phyloP scores from a whole-genome alignment of 1,140 invertebrate species.

The Mactra quadrangularis region DNA sequence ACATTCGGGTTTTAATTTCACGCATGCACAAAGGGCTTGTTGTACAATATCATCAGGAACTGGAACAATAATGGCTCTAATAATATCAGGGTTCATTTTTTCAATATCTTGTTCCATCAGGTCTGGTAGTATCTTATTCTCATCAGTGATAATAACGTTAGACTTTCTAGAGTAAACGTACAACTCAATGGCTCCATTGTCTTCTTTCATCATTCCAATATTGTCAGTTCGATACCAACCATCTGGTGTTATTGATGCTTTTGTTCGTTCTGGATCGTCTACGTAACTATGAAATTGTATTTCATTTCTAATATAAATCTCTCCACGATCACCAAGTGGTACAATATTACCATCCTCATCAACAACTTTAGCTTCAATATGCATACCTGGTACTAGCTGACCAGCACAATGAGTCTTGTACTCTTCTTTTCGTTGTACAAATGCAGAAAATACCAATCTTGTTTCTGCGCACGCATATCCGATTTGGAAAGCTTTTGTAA shows the following conservation, averaged over 20 bases:
- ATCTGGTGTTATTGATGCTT: slow-evolving; percentile 80
- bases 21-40: no score
- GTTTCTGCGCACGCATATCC: no score
- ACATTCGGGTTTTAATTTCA: no score
- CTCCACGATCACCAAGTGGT: slow-evolving; percentile 6
- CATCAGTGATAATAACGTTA: slow-evolving; percentile 54
- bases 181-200: slow-evolving; percentile 53
- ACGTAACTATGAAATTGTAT: slow-evolving; percentile 88
- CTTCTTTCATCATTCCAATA: slow-evolving; percentile 73
- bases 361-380: slow-evolving; percentile 50
- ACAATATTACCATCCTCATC: slow-evolving; percentile 26
- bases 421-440: not conserved
- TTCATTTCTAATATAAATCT: slow-evolving; percentile 19
- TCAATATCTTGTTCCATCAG: no score
- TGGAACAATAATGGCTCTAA: no score
- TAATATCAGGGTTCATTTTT: no score
- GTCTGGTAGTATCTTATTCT: no score
- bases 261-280: slow-evolving; percentile 81
- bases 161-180: slow-evolving; percentile 46
- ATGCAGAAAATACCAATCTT: no score
- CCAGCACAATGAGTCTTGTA: no score
- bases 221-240: slow-evolving; percentile 84
- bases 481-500: no score
- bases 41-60: no score
- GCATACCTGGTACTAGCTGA: not conserved